Conservation (phyloP, 2,888 invertebrate species). For the Erynnis tages region DNA sequence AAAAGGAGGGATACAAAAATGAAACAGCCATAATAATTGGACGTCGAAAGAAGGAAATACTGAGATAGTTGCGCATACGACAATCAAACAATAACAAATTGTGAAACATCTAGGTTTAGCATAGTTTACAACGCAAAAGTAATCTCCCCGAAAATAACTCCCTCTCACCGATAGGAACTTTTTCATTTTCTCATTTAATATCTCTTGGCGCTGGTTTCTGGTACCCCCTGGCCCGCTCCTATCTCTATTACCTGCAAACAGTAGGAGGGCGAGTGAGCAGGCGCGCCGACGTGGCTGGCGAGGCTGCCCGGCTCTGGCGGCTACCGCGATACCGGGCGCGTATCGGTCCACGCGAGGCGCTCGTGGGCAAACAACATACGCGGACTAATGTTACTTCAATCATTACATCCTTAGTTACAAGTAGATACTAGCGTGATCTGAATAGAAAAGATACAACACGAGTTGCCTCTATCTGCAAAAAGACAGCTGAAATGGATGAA, state of each 20-base stretch:
- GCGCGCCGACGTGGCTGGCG: slow-evolving; percentile 31
- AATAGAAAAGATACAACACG: slow-evolving; percentile 19
- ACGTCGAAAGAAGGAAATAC: slow-evolving; percentile 58
- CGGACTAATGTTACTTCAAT: slow-evolving; percentile 2
- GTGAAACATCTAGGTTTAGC: slow-evolving; percentile 69
- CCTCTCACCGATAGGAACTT: slow-evolving; percentile 94
- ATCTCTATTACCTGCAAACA: slow-evolving; percentile 83
- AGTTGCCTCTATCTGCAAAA: slow-evolving; percentile 48
- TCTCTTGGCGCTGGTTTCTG: slow-evolving; percentile 91
- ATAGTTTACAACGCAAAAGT: slow-evolving; percentile 70
- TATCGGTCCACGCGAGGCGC: slow-evolving; percentile 57
- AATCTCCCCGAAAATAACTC: slow-evolving; percentile 59
- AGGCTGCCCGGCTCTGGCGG: slow-evolving; percentile 39
- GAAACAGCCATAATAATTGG: slow-evolving; percentile 66
- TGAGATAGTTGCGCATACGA: slow-evolving; percentile 36
- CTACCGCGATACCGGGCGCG: slow-evolving; percentile 55
- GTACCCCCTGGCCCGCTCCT: slow-evolving; percentile 84
- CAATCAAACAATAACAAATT: slow-evolving; percentile 56
- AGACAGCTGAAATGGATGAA: slow-evolving; percentile 40
- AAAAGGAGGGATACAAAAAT: slow-evolving; percentile 5
- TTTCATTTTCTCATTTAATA: slow-evolving; percentile 96
- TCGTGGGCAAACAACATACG: slow-evolving; percentile 35
- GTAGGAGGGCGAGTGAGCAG: slow-evolving; percentile 67
- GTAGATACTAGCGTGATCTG: slow-evolving; percentile 16
- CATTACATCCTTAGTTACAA: slow-evolving; percentile 18